Evolutionary conservation across 1,140 invertebrate species (phyloP), one percentile per base, ranked within the genome.

Genomic region (Hirudo medicinalis): DNA sequence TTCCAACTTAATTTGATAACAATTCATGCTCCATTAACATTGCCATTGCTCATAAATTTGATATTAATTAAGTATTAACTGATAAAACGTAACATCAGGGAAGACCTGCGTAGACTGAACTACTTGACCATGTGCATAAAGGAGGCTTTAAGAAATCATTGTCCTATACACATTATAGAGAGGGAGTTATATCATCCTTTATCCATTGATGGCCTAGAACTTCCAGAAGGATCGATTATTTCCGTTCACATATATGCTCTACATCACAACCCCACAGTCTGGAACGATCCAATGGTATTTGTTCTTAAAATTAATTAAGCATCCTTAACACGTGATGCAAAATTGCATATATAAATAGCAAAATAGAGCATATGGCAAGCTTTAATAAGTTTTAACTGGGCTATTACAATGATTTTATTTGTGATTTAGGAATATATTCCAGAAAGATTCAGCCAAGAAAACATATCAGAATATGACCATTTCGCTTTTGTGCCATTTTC

Each of bases 111-210:
- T 15, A 76, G 78, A 54, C 69, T 83, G 32, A 75, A 78, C 36
- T 83, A 81, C 74, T 70, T 82, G 67, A 79, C 79, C 22, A 75
- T 78, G 57, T 81, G 80, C 53, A 77, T 84, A 17, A 80, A 82
- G 71, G 83, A 84, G 75, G 76, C 78, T 2, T 75, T 82, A 70
- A 73, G 82, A 36, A 71, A 82, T 40, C 79, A 78, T 72, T 73
- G 80, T 2, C 78, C 83, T 0, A 78, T 82, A 19, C 89, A 90
- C 0, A 79, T 87, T 20, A 89, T 91, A 74, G 87, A 87, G 2
- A 83, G 90, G 74, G 80, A 87, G 72, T 77, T 89, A 2, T 87
- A 87, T 68, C 82, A 88, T 76, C 88, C 91, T 68, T 81, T 81
- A n/a, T 71, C 60, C 76, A 75, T 85, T 20, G 77, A 77, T 54